These are phyloP conservation scores for Drosophila erecta DNA, from an alignment of 1,140 invertebrate species.

Conservation along the genomic window DNA sequence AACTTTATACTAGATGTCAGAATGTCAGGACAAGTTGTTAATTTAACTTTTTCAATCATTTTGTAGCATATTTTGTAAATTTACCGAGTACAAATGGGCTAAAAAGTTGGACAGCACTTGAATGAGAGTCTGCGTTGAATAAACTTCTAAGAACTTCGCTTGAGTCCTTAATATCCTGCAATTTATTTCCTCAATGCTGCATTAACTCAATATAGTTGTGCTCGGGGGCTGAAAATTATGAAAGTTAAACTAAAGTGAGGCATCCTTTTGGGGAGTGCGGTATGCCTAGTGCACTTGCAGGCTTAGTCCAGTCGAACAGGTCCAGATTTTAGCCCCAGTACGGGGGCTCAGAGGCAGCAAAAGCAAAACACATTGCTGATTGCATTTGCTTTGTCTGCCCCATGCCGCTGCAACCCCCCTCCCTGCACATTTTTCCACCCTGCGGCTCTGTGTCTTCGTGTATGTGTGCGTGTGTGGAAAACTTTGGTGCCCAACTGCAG, in stretches of 20 bases:
- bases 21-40: background rate
- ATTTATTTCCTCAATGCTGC: background rate
- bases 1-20: no score
- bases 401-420: constrained; percentile 28
- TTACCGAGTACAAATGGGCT: no score
- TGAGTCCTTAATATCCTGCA: background rate
- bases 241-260: background rate
- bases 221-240: background rate
- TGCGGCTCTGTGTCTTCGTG: background rate
- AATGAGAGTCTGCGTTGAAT: no score
- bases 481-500: constrained; percentile 63
- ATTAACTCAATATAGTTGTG: background rate
- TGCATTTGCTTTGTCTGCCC: constrained; percentile 66
- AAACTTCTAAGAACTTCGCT: background rate
- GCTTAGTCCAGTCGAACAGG: constrained; percentile 47
- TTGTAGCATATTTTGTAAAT: no score
- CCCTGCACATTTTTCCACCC: constrained; percentile 1
- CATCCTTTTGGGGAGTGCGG: background rate
- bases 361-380: constrained; percentile 65
- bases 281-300: constrained; percentile 18
- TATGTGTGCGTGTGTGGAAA: constrained; percentile 33
- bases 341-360: constrained; percentile 37
- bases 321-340: constrained; percentile 38
- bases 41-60: background rate
- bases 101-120: no score